Percentiles rank a stretch among this genome's conserved stretches.
These are phyloP conservation scores for Spilosoma lubricipeda DNA, from an alignment of 2,888 invertebrate species.

Conservation along the genomic window DNA sequence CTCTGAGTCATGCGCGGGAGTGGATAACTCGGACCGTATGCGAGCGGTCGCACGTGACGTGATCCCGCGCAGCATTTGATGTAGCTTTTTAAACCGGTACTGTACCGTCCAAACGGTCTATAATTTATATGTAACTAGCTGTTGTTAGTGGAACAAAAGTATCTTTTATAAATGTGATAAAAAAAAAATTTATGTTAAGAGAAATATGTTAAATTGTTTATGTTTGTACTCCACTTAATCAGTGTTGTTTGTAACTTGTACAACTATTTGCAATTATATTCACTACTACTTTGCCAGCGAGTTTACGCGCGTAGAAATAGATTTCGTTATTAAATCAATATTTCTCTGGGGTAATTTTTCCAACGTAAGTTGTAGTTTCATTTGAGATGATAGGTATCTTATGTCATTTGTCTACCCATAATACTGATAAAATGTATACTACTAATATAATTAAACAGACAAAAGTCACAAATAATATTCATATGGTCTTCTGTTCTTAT, in stretches of 20 bases:
- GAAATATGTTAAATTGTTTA: neutral
- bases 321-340: neutral
- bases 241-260: neutral
- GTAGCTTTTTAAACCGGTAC: slow-evolving; percentile 52
- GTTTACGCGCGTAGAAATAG: neutral
- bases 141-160: slow-evolving; percentile 17
- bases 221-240: neutral
- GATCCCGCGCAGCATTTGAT: slow-evolving; percentile 54
- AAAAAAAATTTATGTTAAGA: neutral
- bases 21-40: slow-evolving; percentile 39
- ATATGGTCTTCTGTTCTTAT: too few species aligned
- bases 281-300: neutral
- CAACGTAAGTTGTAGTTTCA: neutral
- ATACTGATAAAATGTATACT: too few species aligned
- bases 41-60: slow-evolving; percentile 49
- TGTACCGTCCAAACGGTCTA: slow-evolving; percentile 26
- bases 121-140: slow-evolving; percentile 28
- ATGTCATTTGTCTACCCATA: neutral
- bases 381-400: neutral
- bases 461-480: too few species aligned
- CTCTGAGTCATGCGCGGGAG: slow-evolving; percentile 63
- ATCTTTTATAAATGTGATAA: neutral
- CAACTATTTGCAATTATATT: neutral
- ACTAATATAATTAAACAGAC: too few species aligned
- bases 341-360: too few species aligned